A percentile compares a stretch with the other conserved stretches of the same genome.
These are phyloP conservation scores for Verasper variegatus DNA, from an alignment of 2,113 vertebrate species.

Conservation along the genomic window DNA sequence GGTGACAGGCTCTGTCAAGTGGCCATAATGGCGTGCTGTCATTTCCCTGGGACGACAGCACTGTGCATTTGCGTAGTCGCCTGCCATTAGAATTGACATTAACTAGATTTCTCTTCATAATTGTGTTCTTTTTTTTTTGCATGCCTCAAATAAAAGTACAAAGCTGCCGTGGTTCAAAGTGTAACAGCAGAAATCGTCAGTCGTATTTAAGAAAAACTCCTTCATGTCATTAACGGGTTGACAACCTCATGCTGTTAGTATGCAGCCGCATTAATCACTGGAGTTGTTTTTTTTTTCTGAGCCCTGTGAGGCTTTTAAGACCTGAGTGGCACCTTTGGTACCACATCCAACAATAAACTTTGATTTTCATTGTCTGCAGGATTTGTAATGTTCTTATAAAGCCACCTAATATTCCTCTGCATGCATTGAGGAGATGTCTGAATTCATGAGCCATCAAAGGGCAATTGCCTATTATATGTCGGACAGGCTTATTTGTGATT, in stretches of 20 bases:
- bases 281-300: conserved; percentile 45
- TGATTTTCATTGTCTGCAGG: conserved; percentile 68
- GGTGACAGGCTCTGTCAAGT: conserved; percentile 78
- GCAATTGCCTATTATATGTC: conserved; percentile 66
- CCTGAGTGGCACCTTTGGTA: conserved; percentile 40
- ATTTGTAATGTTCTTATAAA: conserved; percentile 57
- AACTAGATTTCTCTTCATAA: conserved; percentile 11
- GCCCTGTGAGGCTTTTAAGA: conserved; percentile 28
- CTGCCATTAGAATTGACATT: conserved; percentile 46
- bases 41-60: conserved; percentile 47
- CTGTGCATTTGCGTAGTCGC: conserved; percentile 49
- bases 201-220: conserved; percentile 29
- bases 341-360: conserved; percentile 62
- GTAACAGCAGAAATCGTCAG: conserved; percentile 12
- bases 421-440: conserved; percentile 16
- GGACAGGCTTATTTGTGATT: conserved; percentile 73
- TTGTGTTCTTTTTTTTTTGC: background rate
- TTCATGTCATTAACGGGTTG: conserved; percentile 42
- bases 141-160: conserved; percentile 30
- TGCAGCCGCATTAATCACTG: conserved; percentile 42
- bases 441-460: conserved; percentile 52
- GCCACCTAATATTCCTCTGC: conserved; percentile 42
- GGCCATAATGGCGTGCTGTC: conserved; percentile 74
- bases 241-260: conserved; percentile 42
- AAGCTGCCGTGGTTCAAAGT: conserved; percentile 6